Conservation (phyloP, 1,140 invertebrate species). For the Sinella curviseta region DNA sequence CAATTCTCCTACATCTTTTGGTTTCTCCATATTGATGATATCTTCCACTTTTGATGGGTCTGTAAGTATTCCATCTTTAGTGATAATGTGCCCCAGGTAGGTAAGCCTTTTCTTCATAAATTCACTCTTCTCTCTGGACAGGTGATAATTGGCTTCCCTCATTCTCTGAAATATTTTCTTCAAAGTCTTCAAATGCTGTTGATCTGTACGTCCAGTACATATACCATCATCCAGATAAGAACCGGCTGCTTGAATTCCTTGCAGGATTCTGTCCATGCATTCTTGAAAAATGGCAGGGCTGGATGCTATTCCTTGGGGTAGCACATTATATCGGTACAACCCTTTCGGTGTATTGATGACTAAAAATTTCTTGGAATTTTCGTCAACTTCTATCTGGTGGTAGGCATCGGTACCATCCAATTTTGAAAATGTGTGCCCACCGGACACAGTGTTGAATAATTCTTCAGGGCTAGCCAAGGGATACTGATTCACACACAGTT, state of each 20-base stretch:
- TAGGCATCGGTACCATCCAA: neutral
- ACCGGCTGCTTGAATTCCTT: neutral
- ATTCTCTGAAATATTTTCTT: neutral
- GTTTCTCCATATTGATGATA: neutral
- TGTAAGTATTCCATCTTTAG: neutral
- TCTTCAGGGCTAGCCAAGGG: neutral
- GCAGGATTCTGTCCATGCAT: neutral
- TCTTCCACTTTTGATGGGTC: neutral
- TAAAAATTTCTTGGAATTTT: neutral
- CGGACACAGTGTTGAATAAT: neutral
- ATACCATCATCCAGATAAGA: neutral
- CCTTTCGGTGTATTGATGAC: neutral
- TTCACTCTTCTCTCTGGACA: neutral
- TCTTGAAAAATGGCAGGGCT: slow-evolving; percentile 6
- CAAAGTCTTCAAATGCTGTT: neutral
- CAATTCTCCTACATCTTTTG: neutral
- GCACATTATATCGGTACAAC: neutral
- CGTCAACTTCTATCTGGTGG: neutral
- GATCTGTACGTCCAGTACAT: neutral
- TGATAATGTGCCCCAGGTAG: neutral
- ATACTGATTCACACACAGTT: neutral
- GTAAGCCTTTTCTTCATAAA: neutral
- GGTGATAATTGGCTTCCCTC: neutral
- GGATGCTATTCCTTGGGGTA: slow-evolving; percentile 6
- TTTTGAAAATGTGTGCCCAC: neutral